Percentiles rank a stretch among this genome's conserved stretches.
Conservation (phyloP, 2,888 invertebrate species). For the Carterocephalus palaemon region DNA sequence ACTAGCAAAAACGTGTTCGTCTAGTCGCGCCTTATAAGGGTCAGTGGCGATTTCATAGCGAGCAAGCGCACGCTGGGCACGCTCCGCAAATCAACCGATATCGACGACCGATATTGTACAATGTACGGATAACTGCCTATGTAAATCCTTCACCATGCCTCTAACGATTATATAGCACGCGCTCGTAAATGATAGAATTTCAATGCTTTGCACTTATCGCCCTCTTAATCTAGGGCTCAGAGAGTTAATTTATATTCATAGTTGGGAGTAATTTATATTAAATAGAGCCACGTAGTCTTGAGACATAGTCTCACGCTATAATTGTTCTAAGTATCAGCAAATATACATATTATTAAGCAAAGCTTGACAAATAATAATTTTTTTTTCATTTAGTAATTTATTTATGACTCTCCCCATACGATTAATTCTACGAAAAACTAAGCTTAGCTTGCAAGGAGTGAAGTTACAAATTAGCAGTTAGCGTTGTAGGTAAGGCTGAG, state of each 20-base stretch:
- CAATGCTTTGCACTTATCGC: constrained; percentile 18
- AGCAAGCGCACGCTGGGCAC: constrained; percentile 31
- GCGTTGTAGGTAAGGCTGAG: constrained; percentile 1
- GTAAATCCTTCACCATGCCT: constrained; percentile 18
- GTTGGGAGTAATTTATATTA: constrained; percentile 16
- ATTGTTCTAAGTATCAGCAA: constrained; percentile 4
- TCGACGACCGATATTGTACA: constrained; percentile 20
- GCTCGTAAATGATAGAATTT: constrained; percentile 25
- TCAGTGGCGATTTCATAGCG: constrained; percentile 40
- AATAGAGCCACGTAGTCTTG: constrained; percentile 3
- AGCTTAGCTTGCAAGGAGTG: background rate
- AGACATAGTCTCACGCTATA: constrained; percentile 12
- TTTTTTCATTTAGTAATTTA: too few species aligned
- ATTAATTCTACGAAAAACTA: too few species aligned
- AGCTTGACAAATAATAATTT: too few species aligned
- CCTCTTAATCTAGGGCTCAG: constrained; percentile 21
- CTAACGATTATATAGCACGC: constrained; percentile 22
- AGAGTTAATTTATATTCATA: constrained; percentile 22
- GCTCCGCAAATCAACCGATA: constrained; percentile 20
- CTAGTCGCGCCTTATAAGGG: constrained; percentile 27
- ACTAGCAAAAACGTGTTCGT: constrained; percentile 1
- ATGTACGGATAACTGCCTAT: constrained; percentile 18
- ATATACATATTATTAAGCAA: too few species aligned
- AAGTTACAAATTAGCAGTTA: background rate
- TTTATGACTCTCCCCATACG: too few species aligned